These are phyloP conservation scores for Stegophylla sp. DNA, from an alignment of 2,888 invertebrate genomes.

Conservation along the genomic window DNA sequence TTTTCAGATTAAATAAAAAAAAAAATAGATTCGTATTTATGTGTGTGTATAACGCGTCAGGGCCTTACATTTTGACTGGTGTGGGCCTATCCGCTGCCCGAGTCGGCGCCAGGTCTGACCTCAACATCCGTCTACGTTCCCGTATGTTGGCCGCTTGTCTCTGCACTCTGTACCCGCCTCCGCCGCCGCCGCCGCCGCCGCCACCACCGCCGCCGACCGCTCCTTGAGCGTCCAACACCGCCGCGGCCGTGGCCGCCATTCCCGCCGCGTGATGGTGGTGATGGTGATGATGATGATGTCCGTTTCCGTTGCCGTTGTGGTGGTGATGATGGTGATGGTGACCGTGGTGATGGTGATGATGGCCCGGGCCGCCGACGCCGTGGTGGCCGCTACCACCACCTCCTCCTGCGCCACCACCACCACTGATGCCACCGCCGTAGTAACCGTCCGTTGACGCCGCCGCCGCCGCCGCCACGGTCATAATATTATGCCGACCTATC, in stretches of 20 bases:
- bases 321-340: conserved; percentile 32
- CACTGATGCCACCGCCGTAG: neutral
- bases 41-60: conserved; percentile 23
- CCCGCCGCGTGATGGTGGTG: conserved; percentile 61
- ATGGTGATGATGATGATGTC: conserved; percentile 11
- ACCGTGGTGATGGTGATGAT: conserved; percentile 4
- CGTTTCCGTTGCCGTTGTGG: conserved; percentile 20
- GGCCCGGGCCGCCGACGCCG: neutral
- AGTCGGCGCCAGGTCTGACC: conserved; percentile 69
- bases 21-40: too few species aligned
- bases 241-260: conserved; percentile 42
- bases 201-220: conserved; percentile 61
- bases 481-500: conserved; percentile 28
- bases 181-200: conserved; percentile 48
- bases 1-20: too few species aligned
- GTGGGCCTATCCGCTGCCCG: conserved; percentile 62
- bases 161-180: conserved; percentile 77
- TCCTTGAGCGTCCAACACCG: conserved; percentile 62
- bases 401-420: neutral
- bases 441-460: conserved; percentile 14
- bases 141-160: conserved; percentile 94
- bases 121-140: conserved; percentile 97
- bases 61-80: conserved; percentile 64
- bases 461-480: neutral
- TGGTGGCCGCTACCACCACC: neutral